Evolutionary conservation across 2,888 invertebrate genomes (phyloP), one percentile per base, ranked within the genome.

Genomic region (Entomobrya proxima): DNA sequence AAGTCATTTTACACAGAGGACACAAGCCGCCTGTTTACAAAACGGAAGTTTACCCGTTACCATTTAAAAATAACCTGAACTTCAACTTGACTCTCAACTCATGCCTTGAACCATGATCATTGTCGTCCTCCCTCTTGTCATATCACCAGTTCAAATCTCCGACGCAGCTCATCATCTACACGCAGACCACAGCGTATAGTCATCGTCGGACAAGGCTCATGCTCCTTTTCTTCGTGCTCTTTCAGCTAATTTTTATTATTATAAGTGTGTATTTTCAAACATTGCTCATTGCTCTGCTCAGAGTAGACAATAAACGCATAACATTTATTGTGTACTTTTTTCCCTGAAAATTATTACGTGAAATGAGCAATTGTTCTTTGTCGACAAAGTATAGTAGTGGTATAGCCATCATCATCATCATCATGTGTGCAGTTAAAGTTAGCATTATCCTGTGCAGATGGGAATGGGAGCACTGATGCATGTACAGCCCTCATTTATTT

Each of bases 361-460:
- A 85, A 50, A 78, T 84, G 77, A 74, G 47, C 85, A 85, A 85
- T 85, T 85, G 85, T 85, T 79, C 67, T 85, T 78, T 74, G 50
- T 52, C 50, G 74, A 52, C 52, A 74, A 52, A 50, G 35, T 72
- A 15, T n/a, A 64, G 35, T 40, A 64, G 64, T 52, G 7, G n/a
- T 52, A 58, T n/a, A n/a, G n/a, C n/a, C n/a, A n/a, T n/a, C n/a
- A n/a, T n/a, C n/a, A n/a, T n/a, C n/a, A n/a, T n/a, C n/a, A n/a
- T n/a, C n/a, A n/a, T n/a, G n/a, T n/a, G n/a, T n/a, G n/a, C n/a
- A n/a, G n/a, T 30, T 58, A 32, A 32, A 32, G 67, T 69, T 44
- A 13, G 40, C 21, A 30, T 18, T 74, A 50, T 74, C 35, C 35
- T 52, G 37, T 61, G 52, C 11, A 18, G 18, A 32, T 52, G 18